Base-by-base conservation (phyloP, 2,888 invertebrate genomes). In the Lottia scabra region DNA sequence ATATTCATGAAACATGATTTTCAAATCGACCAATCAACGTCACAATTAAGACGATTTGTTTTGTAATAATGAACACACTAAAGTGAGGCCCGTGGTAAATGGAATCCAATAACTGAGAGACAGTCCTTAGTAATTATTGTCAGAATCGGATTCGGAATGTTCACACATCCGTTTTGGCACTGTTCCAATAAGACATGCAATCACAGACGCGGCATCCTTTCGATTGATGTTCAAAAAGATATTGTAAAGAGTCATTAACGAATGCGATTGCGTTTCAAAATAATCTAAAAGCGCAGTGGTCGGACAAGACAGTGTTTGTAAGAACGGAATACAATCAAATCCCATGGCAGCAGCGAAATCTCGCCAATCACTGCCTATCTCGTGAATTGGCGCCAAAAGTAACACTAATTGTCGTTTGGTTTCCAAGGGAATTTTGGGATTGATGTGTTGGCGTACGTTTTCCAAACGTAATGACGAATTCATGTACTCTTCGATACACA, bases 361-460 rank as follows among this genome's bases (percentile, higher is more conserved):
- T 15, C 73, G 71, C 83, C 83, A 83, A 44, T 82, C 77, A 13
- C 75, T 73, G 5, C 78, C 80, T 45, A 77, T 72, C 1, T 73
- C 64, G 30, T 69, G 71, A 0, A 38, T 45, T 0, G 81, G 80
- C 63, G 82, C 82, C 13, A 83, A 71, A n/a, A 79, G 45, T 16
- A 78, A 23, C 16, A 71, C 72, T 8, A 83, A 75, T 6, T 77
- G 65, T 27, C 48, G 63, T 16, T 70, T 70, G 15, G 72, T 70
- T 5, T 70, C 68, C 45, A 67, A 67, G 0, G 72, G 75, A 62
- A 70, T 56, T 30, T 10, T 26, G 19, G 48, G 8, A 62, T 27
- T 56, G 23, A 15, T 27, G 48, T 5, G 56, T 46, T 5, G 30
- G n/a, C 48, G 48, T 38, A 13, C 38, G 10, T 27, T 62, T 38